phyloP scores from a whole-genome alignment of 2,888 invertebrate genomes.

The Drosophila neoperkinsi region DNA sequence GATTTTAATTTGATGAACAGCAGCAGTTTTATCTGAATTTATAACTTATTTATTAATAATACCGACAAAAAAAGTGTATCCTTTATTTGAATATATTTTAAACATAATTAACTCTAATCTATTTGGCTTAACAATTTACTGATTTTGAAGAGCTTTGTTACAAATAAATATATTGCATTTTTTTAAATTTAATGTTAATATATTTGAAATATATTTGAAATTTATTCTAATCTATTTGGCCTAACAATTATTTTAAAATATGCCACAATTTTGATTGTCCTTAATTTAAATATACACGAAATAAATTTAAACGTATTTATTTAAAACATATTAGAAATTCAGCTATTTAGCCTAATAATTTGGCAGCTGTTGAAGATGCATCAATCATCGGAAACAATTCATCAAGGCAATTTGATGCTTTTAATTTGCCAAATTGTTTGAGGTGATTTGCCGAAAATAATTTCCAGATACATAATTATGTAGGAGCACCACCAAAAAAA shows the following conservation, averaged over 20 bases:
- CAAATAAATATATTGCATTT: no score
- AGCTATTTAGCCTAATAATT: slow-evolving; percentile 1
- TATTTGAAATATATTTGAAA: background rate
- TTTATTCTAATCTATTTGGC: no score
- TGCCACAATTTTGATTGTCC: rapidly evolving
- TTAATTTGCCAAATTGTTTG: slow-evolving; percentile 60
- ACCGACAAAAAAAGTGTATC: background rate
- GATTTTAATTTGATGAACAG: background rate
- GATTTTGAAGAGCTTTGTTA: background rate
- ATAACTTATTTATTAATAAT: background rate
- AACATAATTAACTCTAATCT: background rate
- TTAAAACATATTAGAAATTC: background rate
- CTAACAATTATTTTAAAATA: background rate
- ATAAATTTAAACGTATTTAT: background rate
- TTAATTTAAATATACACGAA: background rate
- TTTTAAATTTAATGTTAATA: background rate
- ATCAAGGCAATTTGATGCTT: slow-evolving; percentile 56
- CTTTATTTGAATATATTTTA: background rate
- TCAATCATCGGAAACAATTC: slow-evolving; percentile 58
- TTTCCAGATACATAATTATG: slow-evolving; percentile 38
- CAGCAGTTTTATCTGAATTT: background rate
- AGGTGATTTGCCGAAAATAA: slow-evolving; percentile 16
- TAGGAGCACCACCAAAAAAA: background rate
- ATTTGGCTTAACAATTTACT: slow-evolving; percentile 6
- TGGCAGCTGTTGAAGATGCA: slow-evolving; percentile 14